Evolutionary conservation across 2,888 invertebrate genomes (phyloP).

Genomic region (Asteroscopus sphinx): DNA sequence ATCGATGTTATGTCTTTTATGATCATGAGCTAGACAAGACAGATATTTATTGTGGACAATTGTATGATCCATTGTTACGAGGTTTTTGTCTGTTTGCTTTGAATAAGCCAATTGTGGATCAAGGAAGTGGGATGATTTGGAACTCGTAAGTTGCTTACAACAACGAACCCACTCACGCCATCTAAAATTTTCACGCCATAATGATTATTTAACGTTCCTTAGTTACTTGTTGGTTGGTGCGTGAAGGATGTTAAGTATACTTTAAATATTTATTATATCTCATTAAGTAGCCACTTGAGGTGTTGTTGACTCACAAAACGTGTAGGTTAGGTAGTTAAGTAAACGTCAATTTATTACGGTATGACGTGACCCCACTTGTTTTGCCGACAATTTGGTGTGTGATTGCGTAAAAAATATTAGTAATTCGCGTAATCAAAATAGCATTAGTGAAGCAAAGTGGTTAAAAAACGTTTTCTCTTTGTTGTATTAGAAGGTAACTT

Average conservation of each 20-base stretch:
- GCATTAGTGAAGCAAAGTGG: conserved; percentile 79
- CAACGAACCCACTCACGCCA: conserved; percentile 47
- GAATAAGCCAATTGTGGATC: conserved; percentile 79
- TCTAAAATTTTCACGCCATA: conserved; percentile 47
- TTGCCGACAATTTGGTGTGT: conserved; percentile 62
- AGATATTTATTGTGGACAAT: conserved; percentile 66
- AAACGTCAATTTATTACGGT: conserved; percentile 70
- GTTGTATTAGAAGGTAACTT: conserved; percentile 62
- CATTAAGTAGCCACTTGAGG: conserved; percentile 56
- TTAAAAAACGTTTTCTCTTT: conserved; percentile 66
- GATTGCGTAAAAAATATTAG: conserved; percentile 74
- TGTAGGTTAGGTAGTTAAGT: conserved; percentile 63
- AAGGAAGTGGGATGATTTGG: conserved; percentile 81
- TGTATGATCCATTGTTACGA: conserved; percentile 75
- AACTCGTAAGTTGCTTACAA: conserved; percentile 53
- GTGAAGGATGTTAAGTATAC: conserved; percentile 57
- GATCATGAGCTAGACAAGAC: conserved; percentile 67
- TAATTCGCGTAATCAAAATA: conserved; percentile 85
- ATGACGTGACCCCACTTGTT: conserved; percentile 73
- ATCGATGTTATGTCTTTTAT: conserved; percentile 64
- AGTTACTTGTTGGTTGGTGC: conserved; percentile 45
- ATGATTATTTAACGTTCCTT: conserved; percentile 47
- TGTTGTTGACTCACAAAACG: conserved; percentile 62
- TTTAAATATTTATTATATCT: conserved; percentile 59
- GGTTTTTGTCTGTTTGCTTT: conserved; percentile 81